Percentiles rank a stretch among this genome's conserved stretches.
These are phyloP conservation scores for Propithecus coquereli DNA, from an alignment of 2,113 vertebrate genomes.

Conservation along the genomic window DNA sequence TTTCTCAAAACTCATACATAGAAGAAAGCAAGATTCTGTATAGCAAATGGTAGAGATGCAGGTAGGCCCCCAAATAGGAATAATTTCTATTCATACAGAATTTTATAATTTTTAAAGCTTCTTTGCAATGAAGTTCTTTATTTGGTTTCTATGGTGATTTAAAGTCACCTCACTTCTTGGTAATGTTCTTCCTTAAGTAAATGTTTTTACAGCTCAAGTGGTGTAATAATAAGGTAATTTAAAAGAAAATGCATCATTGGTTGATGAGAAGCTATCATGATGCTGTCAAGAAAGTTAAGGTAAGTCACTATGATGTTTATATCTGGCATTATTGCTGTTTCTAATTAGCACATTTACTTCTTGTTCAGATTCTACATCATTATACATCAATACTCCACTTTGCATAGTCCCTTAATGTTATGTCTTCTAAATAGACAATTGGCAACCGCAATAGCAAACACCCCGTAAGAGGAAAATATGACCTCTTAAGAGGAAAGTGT, in stretches of 20 bases:
- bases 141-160: conserved; percentile 50
- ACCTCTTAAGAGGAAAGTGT: conserved; percentile 65
- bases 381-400: conserved; percentile 36
- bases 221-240: conserved; percentile 44
- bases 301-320: conserved; percentile 39
- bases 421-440: conserved; percentile 63
- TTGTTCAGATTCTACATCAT: conserved; percentile 28
- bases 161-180: conserved; percentile 39
- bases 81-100: neutral
- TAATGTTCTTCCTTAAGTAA: conserved; percentile 54
- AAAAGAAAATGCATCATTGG: conserved; percentile 49
- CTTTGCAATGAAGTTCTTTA: conserved; percentile 42
- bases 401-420: conserved; percentile 44
- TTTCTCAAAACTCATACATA: conserved; percentile 39
- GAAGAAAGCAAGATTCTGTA: conserved; percentile 18
- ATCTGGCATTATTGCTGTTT: conserved; percentile 54
- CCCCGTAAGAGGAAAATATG: conserved; percentile 59
- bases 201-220: conserved; percentile 50
- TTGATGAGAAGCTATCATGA: conserved; percentile 53
- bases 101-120: conserved; percentile 7
- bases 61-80: conserved; percentile 5
- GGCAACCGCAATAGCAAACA: conserved; percentile 63
- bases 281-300: conserved; percentile 40
- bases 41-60: neutral
- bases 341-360: conserved; percentile 65